phyloP scores from a whole-genome alignment of 1,140 invertebrate genomes.

The Holotrichia oblita region DNA sequence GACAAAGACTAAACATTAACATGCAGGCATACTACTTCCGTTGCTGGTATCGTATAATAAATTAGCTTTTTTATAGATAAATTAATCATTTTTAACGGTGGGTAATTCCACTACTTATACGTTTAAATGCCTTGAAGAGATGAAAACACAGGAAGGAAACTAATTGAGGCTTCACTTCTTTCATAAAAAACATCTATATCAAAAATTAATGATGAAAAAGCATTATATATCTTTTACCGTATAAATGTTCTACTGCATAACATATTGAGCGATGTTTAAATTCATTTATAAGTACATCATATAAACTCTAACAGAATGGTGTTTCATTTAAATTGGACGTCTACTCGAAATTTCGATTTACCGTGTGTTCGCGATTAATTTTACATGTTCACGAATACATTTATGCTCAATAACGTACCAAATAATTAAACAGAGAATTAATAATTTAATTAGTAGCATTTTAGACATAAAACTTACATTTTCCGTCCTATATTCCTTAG shows the following conservation, averaged over 20 bases:
- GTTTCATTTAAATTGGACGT: too few species aligned
- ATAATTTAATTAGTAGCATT: neutral
- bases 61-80: neutral
- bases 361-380: neutral
- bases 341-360: too few species aligned
- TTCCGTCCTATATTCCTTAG: too few species aligned
- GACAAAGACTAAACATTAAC: neutral
- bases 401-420: neutral
- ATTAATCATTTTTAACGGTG: slow-evolving; percentile 1
- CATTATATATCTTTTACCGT: too few species aligned
- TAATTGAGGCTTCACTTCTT: neutral
- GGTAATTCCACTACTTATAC: neutral
- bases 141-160: neutral
- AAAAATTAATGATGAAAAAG: neutral
- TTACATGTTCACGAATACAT: neutral
- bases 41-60: slow-evolving; percentile 13
- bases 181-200: neutral
- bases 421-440: neutral
- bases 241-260: too few species aligned
- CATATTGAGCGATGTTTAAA: too few species aligned
- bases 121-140: neutral
- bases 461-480: neutral
- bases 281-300: too few species aligned
- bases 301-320: too few species aligned
- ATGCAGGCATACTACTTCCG: neutral